Base-by-base conservation (phyloP, 2,888 invertebrate species). In the Drosophila antonietae region DNA sequence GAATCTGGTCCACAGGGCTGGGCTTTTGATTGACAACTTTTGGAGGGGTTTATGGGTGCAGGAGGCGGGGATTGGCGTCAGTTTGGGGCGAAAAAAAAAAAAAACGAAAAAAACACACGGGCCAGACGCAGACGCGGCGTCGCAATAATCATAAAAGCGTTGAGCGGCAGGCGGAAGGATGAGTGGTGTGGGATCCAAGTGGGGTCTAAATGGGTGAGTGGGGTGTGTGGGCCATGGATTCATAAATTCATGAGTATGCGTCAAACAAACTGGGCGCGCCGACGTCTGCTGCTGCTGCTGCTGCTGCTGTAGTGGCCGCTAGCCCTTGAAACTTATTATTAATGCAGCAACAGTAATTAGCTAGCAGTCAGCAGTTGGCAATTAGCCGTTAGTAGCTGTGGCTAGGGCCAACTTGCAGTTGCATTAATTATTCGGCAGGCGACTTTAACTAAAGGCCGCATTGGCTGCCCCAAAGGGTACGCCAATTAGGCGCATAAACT, bases 91-190 rank as follows among this genome's bases (percentile, higher is more conserved):
- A 9, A 4, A 39, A 52, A 37, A 23, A 59, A 47, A 59, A 41
- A 76, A 71, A 23, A 20, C 20, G 20, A 52, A 37, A 23, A 55
- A 43, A 41, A 59, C 46, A 76, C 75, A 78, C 60, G 68, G 55
- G n/a, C 52, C 81, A 86, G 88, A 83, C 81, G 71, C 80, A 86
- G 88, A 86, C 82, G 86, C 86, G 85, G 88, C 85, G 84, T 83
- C 85, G 88, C 82, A 88, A 88, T 86, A 86, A 83, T 76, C 86
- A 86, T 86, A 86, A 86, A 86, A 88, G 80, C 75, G 62, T 60
- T 62, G 66, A 71, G 62, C 71, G 52, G 58, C 37, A 44, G 59
- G 44, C 57, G 23, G 35, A 33, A 18, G 44, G 43, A 15, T 39
- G 35, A 10, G 6, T 10, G 28, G 23, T 23, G 23, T 3, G 28